Base-by-base conservation (phyloP, 1,140 invertebrate species). In the Dinoponera quadriceps region DNA sequence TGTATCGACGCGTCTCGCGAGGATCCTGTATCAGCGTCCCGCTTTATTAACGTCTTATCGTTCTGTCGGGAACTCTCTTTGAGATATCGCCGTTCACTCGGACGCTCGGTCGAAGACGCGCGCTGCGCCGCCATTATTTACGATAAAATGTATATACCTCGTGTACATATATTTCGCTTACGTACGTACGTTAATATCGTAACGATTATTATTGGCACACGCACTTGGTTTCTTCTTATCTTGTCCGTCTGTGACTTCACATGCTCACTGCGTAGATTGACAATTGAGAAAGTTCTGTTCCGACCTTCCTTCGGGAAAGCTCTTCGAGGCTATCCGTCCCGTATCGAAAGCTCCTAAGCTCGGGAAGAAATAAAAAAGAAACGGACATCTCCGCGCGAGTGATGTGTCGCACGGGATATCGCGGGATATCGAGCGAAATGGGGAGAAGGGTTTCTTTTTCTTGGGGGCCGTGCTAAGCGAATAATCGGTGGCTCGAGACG, bases 161-260 rank as follows among this genome's bases (percentile, higher is more conserved):
- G 38, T 74, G 25, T 48, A 69, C 38, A 57, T 66, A 51, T 87
- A 75, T 83, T 82, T 65, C 49, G 72, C 57, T 66, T 86, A 73
- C 51, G 33, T 49, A 73, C 44, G 29, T 82, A 78, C 69, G 5
- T 75, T 77, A 78, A 80, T 60, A 69, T 81, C 59, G 51, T 81
- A 59, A 75, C 48, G 55, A 77, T 73, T 78, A 75, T 75, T 75
- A 69, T n/a, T n/a, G n/a, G 60, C 66, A 85, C 57, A 48, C 81
- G 69, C 78, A 82, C 38, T 51, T 71, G 5, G 44, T 87, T 75
- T 73, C 3, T 69, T 65, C n/a, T 16, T 82, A 51, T 44, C 63
- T 84, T 81, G 27, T 87, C 38, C 77, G 68, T 75, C 7, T 78
- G 33, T 54, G 72, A 20, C 54, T 25, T 74, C n/a, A 49, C 49